Base-by-base conservation (phyloP, 2,797 vertebrate species). In the Melanotaenia pygmaea region DNA sequence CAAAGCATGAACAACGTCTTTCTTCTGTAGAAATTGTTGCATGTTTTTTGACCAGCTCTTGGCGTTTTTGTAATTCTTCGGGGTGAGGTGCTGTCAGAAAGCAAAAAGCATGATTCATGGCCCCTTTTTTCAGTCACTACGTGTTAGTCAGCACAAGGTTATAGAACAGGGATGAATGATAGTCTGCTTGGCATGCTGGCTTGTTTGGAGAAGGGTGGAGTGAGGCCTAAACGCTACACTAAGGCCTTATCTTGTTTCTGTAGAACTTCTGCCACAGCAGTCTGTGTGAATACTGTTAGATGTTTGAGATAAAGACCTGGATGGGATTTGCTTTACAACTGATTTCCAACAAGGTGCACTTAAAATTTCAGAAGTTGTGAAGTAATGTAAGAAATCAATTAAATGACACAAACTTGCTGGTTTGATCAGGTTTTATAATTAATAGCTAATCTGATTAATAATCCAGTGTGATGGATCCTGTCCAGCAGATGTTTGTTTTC, bases 241-340 rank as follows among this genome's bases (percentile, higher is more conserved):
- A 12, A 67, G 34, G 58, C 70, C 86, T 89, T 90, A 90, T 91
- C 83, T 89, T 84, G 82, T 88, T 89, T 80, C 80, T 88, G 61
- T 87, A 82, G 85, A 80, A 64, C 60, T 50, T 69, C 62, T 74
- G 43, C 64, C 30, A 16, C 67, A 20, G 59, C 22, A 11, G 60
- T 70, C 47, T 0, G 20, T 68, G 53, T 72, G 71, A 77, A 69
- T 74, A 30, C 20, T 62, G 63, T 64, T 30, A 65, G 59, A 86
- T 67, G 28, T 62, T 13, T 24, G 24, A 73, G 69, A 85, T 70
- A 78, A 59, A 61, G 22, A 53, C 32, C 20, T 20, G 58, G 26
- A 71, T 77, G 4, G 57, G 54, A 59, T 47, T 35, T 47, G 18
- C 34, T 66, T 71, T 70, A 10, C 8, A 69, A 50, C 11, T 2